Evolutionary conservation across 2,888 invertebrate species (phyloP), one percentile per base, ranked within the genome.

Genomic region (Leptura quadrifasciata): DNA sequence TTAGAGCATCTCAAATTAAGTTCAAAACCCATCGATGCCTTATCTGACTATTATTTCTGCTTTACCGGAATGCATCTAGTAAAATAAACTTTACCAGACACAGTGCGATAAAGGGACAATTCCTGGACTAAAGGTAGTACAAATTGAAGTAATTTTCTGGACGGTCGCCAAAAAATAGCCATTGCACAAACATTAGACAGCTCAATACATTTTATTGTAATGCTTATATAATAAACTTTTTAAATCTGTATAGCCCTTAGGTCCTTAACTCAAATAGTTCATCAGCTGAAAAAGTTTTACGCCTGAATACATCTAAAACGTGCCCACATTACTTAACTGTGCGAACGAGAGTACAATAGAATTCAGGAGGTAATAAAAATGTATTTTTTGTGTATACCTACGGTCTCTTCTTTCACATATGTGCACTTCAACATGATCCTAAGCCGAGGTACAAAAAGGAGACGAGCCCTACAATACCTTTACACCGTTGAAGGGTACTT

Each of bases 381-480:
- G 15, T 47, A 47, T 47, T 39, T 39, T 39, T 39, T 39, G 15
- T 39, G 12, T 15, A 15, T 47, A 47, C 47, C 47, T 47, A 47
- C n/a, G 47, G n/a, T 47, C 47, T 47, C n/a, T 47, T 47, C 12
- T 47, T 47, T n/a, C 47, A 3, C 47, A n/a, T 5, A 47, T 47
- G 47, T 47, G 2, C 2, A 47, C 47, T n/a, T 47, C 15, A 47
- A 3, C n/a, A 5, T 47, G 47, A n/a, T 15, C 47, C 12, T 57
- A 35, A 55, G 17, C n/a, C n/a, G 18, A 69, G 58, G 69, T 69
- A 69, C 35, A 68, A 54, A 54, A 69, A 58, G 58, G 39, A 72
- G 52, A 67, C 58, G 57, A 61, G 63, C 68, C 75, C 75, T 73
- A 74, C 60, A 69, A 58, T 61, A 74, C 69, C 74, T 75, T 69